Base-by-base conservation (phyloP, 2,113 vertebrate species). In the Panthera uncia region DNA sequence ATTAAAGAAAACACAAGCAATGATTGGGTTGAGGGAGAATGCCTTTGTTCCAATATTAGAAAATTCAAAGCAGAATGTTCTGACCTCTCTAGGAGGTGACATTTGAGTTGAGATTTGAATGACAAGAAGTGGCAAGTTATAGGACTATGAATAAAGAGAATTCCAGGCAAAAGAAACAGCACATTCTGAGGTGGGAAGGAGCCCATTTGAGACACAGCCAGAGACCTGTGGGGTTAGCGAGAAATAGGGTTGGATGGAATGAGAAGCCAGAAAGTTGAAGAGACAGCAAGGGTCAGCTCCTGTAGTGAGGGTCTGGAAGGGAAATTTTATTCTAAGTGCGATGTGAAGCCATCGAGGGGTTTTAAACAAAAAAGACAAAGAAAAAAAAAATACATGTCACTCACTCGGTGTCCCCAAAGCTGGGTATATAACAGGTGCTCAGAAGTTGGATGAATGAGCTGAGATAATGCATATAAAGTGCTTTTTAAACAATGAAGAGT, bases 401-500 rank as follows among this genome's bases (percentile, higher is more conserved):
- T 96, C 86, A 63, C 25, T 94, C 68, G 6, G 31, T 90, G 38
- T 89, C 83, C 50, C 76, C 52, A 41, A 23, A 63, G 25, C 71
- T 57, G 97, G 80, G 36, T 76, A 68, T 87, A 74, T 55, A 96
- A 68, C 68, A 88, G 76, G 94, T 73, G 29, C 88, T 97, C 65
- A 69, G 29, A 96, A 78, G 18, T 61, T n/a, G 74, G 66, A 73
- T 92, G 94, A 96, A 97, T 89, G 78, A 96, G 78, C 61, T 94
- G 80, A 96, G 73, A 81, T 93, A 85, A 97, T 91, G 91, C 74
- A 94, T 86, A 89, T 83, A 93, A 95, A 97, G 83, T 97, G 63
- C 92, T 85, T 95, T 94, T 95, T n/a, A 96, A 95, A 88, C 92
- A 96, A 92, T 65, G 36, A 78, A 86, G 85, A 78, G 5, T 83